Evolutionary conservation across 2,797 vertebrate species (phyloP).

Genomic region (Alca torda): DNA sequence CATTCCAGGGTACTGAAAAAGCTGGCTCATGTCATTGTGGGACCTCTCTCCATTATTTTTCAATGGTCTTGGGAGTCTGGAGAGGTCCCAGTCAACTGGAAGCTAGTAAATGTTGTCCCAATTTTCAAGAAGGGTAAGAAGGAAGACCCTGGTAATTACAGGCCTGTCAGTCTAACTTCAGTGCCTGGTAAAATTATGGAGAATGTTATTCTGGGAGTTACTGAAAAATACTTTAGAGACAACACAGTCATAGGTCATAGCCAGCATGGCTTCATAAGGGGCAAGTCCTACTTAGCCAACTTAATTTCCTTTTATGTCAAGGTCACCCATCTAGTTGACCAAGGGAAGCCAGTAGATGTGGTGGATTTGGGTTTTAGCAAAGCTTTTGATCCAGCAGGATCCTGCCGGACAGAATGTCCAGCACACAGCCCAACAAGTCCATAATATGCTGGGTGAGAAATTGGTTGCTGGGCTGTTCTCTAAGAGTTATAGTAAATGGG

Average conservation of each 20-base stretch:
- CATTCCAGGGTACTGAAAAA: background rate
- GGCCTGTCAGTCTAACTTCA: background rate
- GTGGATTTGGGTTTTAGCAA: background rate
- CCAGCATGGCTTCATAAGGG: rapidly evolving
- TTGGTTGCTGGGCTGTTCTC: rapidly evolving
- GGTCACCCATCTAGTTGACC: background rate
- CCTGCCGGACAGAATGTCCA: background rate
- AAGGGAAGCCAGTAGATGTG: background rate
- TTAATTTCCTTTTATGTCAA: background rate
- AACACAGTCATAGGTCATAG: background rate
- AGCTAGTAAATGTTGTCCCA: background rate
- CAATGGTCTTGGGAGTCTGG: background rate
- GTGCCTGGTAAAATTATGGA: background rate
- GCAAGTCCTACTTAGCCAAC: background rate
- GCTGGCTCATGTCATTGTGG: background rate
- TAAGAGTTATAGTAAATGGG: background rate
- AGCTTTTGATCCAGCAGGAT: background rate
- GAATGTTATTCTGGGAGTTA: background rate
- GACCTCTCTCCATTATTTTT: background rate
- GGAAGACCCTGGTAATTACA: background rate
- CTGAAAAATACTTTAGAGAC: background rate
- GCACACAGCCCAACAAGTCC: background rate
- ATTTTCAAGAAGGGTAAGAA: background rate
- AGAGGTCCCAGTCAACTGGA: background rate
- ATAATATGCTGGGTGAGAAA: background rate